A percentile compares a stretch with the other conserved stretches of the same genome.
phyloP scores from a whole-genome alignment of 2,113 vertebrate genomes.

The Platysternon megacephalum region DNA sequence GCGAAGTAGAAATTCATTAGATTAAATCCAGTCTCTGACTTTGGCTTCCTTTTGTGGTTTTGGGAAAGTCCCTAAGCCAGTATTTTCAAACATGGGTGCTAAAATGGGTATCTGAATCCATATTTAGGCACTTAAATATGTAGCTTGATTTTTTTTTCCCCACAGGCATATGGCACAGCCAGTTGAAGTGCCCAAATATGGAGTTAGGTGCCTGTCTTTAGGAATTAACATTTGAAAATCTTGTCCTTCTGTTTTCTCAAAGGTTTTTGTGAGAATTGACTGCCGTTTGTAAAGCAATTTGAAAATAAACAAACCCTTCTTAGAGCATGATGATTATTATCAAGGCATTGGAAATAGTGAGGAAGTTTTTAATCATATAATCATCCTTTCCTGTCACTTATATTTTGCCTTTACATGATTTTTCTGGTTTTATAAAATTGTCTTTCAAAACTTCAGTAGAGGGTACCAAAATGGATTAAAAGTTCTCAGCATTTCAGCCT shows the following conservation, averaged over 20 bases:
- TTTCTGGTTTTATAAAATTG: neutral
- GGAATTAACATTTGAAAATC: neutral
- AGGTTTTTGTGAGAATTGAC: neutral
- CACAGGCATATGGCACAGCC: neutral
- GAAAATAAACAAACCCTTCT: neutral
- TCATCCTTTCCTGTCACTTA: neutral
- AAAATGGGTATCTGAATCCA: neutral
- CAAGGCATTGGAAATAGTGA: neutral
- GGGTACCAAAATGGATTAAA: neutral
- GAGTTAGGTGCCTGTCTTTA: neutral
- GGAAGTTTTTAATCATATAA: neutral
- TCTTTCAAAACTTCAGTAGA: neutral
- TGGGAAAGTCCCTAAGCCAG: neutral
- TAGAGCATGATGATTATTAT: neutral
- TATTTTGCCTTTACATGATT: neutral
- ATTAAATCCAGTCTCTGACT: neutral
- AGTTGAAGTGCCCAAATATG: neutral
- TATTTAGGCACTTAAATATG: neutral
- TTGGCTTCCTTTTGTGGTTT: neutral
- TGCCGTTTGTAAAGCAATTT: neutral
- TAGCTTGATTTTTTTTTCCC: neutral
- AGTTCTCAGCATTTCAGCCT: neutral
- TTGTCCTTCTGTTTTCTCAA: neutral
- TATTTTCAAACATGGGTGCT: neutral
- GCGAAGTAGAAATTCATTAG: neutral